A percentile compares a stretch with the other conserved stretches of the same genome.
phyloP scores from a whole-genome alignment of 2,888 invertebrate species.

The Volucella bombylans region DNA sequence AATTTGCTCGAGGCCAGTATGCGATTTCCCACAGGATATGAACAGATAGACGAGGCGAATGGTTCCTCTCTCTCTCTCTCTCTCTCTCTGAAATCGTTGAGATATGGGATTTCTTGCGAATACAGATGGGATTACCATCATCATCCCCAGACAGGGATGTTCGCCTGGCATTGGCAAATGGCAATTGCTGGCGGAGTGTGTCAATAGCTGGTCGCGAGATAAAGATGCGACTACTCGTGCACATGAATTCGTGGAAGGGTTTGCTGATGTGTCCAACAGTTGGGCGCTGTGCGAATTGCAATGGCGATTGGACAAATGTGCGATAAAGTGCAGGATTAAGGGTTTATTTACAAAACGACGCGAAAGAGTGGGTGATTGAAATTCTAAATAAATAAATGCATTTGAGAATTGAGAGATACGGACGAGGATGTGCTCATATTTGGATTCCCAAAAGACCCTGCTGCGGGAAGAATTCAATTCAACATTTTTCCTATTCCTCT shows the following conservation, averaged over 20 bases:
- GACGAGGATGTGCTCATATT: too few relatives aligned
- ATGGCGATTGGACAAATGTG: slow-evolving; percentile 28
- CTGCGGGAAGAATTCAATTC: too few relatives aligned
- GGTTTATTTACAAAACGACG: slow-evolving; percentile 50
- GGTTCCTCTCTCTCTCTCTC: slow-evolving; percentile 29
- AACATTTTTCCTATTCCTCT: too few relatives aligned
- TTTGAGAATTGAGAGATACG: neutral
- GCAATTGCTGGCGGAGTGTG: slow-evolving; percentile 37
- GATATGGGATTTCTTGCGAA: slow-evolving; percentile 68
- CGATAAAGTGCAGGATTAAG: slow-evolving; percentile 63
- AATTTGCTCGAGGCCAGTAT: slow-evolving; percentile 45
- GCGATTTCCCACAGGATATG: slow-evolving; percentile 28
- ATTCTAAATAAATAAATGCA: slow-evolving; percentile 17
- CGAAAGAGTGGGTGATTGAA: slow-evolving; percentile 17
- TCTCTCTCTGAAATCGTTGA: slow-evolving; percentile 56
- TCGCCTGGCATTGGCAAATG: slow-evolving; percentile 44
- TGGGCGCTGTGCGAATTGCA: slow-evolving; percentile 14
- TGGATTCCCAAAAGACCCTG: too few relatives aligned
- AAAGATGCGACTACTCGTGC: slow-evolving; percentile 24
- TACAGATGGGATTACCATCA: slow-evolving; percentile 71
- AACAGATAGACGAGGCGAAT: slow-evolving; percentile 13
- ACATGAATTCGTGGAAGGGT: slow-evolving; percentile 9
- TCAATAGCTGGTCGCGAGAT: slow-evolving; percentile 57
- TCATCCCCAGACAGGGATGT: slow-evolving; percentile 46
- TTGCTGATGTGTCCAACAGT: slow-evolving; percentile 49